phyloP scores from a whole-genome alignment of 2,888 invertebrate genomes.

The Itoplectis maculator region DNA sequence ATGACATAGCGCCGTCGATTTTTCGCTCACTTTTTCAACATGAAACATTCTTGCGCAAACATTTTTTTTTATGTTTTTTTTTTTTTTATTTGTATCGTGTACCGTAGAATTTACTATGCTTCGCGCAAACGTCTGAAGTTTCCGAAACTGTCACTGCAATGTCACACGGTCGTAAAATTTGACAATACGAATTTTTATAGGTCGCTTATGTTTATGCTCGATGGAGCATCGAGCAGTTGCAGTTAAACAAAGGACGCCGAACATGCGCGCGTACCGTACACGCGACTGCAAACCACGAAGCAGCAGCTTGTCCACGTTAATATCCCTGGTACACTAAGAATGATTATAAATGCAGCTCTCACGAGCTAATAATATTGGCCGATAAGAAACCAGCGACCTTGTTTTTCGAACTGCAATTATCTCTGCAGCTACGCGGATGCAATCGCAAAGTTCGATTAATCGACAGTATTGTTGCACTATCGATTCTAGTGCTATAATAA shows the following conservation, averaged over 20 bases:
- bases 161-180: constrained; percentile 22
- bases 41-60: background rate
- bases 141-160: constrained; percentile 8
- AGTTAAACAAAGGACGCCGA: constrained; percentile 54
- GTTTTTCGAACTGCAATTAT: constrained; percentile 33
- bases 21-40: background rate
- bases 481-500: background rate
- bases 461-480: constrained; percentile 23
- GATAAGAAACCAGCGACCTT: constrained; percentile 64
- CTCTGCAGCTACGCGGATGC: background rate
- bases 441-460: constrained; percentile 5
- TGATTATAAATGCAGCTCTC: constrained; percentile 33
- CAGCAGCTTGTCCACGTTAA: constrained; percentile 26
- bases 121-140: background rate
- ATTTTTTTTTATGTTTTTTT: background rate
- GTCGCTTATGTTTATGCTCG: background rate
- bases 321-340: constrained; percentile 16
- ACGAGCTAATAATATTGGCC: constrained; percentile 14
- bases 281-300: background rate
- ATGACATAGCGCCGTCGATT: constrained; percentile 52
- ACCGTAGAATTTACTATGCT: background rate
- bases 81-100: background rate
- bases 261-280: background rate
- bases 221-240: background rate
- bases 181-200: background rate